phyloP scores from a whole-genome alignment of 2,113 vertebrate genomes.

The Hippolais icterina region DNA sequence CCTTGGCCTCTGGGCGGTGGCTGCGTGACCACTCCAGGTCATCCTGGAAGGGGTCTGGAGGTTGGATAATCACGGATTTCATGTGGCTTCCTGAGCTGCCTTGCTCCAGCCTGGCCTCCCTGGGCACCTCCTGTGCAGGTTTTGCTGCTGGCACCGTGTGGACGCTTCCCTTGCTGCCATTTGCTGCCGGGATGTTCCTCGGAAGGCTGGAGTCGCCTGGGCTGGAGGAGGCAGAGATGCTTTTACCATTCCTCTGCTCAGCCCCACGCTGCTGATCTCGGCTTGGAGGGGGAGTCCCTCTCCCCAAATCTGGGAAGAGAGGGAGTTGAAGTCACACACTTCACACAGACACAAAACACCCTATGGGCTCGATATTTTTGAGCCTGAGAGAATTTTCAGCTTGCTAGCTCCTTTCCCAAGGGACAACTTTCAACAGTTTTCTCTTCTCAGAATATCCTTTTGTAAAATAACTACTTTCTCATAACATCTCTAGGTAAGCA shows the following conservation, averaged over 20 bases:
- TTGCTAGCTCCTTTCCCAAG: too few relatives aligned
- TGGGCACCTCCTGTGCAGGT: background rate
- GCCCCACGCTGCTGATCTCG: background rate
- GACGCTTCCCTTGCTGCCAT: accelerated
- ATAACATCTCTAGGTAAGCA: too few relatives aligned
- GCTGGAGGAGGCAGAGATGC: slow-evolving; percentile 44
- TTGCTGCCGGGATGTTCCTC: background rate
- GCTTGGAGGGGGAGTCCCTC: background rate
- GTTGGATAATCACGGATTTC: slow-evolving; percentile 2
- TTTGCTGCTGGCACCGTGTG: accelerated
- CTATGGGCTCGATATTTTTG: too few relatives aligned
- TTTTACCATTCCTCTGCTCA: background rate
- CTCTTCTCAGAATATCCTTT: too few relatives aligned
- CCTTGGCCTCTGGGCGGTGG: background rate
- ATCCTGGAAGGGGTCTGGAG: slow-evolving; percentile 67
- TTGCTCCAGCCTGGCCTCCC: background rate
- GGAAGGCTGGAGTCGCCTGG: background rate
- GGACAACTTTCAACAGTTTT: too few relatives aligned
- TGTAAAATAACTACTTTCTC: too few relatives aligned
- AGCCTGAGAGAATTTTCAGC: too few relatives aligned
- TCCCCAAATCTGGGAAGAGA: slow-evolving; percentile 65
- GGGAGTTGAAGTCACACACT: accelerated
- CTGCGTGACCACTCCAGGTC: background rate
- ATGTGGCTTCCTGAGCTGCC: accelerated
- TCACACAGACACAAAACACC: accelerated